Conservation (phyloP, 2,888 invertebrate species). For the Gymnocheta viridis region DNA sequence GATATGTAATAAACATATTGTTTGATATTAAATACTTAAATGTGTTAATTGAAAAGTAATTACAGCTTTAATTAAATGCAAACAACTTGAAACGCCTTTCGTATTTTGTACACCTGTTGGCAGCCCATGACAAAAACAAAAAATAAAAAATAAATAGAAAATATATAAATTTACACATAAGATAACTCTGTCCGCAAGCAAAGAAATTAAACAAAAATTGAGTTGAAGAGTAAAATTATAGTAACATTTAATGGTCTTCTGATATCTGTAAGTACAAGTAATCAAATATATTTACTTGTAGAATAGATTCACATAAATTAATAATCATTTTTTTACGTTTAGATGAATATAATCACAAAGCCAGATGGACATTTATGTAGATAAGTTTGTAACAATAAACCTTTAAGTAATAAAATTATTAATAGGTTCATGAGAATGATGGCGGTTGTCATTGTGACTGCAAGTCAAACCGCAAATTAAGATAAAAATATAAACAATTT, state of each 20-base stretch:
- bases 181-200: neutral
- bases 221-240: neutral
- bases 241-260: neutral
- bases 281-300: conserved; percentile 1
- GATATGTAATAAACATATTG: no score
- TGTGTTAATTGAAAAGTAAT: conserved; percentile 28
- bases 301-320: conserved; percentile 30
- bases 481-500: conserved; percentile 9
- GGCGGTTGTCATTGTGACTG: neutral
- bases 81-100: conserved; percentile 4
- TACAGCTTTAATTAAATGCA: neutral
- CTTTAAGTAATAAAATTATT: neutral
- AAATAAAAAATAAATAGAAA: no score
- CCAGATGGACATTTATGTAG: neutral
- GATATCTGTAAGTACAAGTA: neutral
- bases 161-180: neutral
- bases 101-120: conserved; percentile 6
- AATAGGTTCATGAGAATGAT: neutral
- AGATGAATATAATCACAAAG: neutral
- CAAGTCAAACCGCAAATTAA: conserved; percentile 19
- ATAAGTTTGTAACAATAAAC: neutral
- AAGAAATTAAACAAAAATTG: neutral
- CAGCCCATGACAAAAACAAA: conserved; percentile 30
- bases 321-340: no score
- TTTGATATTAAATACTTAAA: neutral